Conservation (phyloP, 2,888 invertebrate species). For the Microplitis deprimator region DNA sequence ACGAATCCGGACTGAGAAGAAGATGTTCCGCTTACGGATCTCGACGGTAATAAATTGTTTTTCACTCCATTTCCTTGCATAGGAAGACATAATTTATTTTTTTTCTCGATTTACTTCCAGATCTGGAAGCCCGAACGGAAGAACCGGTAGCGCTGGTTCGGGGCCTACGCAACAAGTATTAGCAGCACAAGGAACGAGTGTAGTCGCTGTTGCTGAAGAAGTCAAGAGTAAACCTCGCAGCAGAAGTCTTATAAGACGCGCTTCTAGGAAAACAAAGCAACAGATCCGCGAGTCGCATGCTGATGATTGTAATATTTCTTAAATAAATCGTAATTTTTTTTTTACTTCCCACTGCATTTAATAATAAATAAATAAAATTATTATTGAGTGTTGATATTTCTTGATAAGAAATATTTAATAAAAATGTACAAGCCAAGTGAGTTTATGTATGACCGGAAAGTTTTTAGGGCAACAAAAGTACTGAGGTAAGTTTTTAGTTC, state of each 20-base stretch:
- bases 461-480: no score
- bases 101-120: conserved; percentile 47
- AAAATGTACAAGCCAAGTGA: not conserved
- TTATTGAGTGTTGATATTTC: not conserved
- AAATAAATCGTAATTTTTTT: conserved; percentile 61
- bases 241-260: conserved; percentile 83
- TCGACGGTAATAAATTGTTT: conserved; percentile 59
- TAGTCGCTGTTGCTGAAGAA: conserved; percentile 70
- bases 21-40: conserved; percentile 82
- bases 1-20: conserved; percentile 78
- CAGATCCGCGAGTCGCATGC: conserved; percentile 81
- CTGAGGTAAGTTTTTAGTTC: no score
- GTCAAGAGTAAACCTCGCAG: conserved; percentile 77
- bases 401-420: not conserved
- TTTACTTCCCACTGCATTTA: conserved; percentile 3
- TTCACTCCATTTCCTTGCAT: not conserved
- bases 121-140: conserved; percentile 64
- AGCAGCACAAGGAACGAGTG: conserved; percentile 64
- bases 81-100: conserved; percentile 3
- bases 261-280: conserved; percentile 85
- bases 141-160: conserved; percentile 64
- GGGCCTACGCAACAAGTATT: conserved; percentile 62
- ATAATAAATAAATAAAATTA: not conserved
- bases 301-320: conserved; percentile 82
- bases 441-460: no score